A percentile compares a stretch with the other conserved stretches of the same genome.
Evolutionary conservation across 1,140 invertebrate species (phyloP).

Genomic region (Drosophila micromelanica): DNA sequence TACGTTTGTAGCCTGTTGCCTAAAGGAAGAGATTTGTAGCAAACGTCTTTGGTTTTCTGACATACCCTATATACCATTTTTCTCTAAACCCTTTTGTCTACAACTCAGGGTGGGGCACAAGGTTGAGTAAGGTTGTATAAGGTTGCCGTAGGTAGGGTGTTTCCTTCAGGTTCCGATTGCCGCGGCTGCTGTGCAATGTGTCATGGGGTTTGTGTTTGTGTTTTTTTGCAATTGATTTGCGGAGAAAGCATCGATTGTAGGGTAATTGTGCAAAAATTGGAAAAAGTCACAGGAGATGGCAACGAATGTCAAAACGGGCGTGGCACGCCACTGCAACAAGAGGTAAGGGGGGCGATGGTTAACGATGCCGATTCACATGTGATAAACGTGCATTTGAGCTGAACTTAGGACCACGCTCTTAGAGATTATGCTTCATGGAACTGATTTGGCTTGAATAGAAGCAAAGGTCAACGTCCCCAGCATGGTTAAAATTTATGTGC

Average conservation of each 20-base stretch:
- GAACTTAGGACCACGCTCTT: not conserved
- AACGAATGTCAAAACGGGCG: slow-evolving; percentile 62
- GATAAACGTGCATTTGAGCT: slow-evolving; percentile 28
- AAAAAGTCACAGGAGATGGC: slow-evolving; percentile 70
- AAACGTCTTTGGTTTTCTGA: slow-evolving; percentile 67
- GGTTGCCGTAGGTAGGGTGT: slow-evolving; percentile 73
- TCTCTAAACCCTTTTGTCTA: slow-evolving; percentile 29
- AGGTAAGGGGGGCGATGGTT: not conserved
- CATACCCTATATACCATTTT: slow-evolving; percentile 42
- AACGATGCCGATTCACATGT: slow-evolving; percentile 24
- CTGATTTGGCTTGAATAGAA: slow-evolving; percentile 30
- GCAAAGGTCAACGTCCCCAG: not conserved
- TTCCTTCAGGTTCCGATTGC: slow-evolving; percentile 46
- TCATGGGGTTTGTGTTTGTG: slow-evolving; percentile 81
- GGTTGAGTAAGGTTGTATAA: slow-evolving; percentile 68
- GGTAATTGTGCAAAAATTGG: slow-evolving; percentile 81
- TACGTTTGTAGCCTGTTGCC: slow-evolving; percentile 8
- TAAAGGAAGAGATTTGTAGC: slow-evolving; percentile 67
- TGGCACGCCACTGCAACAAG: slow-evolving; percentile 20
- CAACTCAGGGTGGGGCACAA: slow-evolving; percentile 55
- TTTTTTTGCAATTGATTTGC: slow-evolving; percentile 81
- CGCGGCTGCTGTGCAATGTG: slow-evolving; percentile 57
- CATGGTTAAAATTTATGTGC: slow-evolving; percentile 3
- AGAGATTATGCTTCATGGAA: slow-evolving; percentile 16
- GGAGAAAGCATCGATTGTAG: slow-evolving; percentile 82